These are phyloP conservation scores for Pachypeltis micranthus DNA, from an alignment of 1,140 invertebrate species.

Conservation along the genomic window DNA sequence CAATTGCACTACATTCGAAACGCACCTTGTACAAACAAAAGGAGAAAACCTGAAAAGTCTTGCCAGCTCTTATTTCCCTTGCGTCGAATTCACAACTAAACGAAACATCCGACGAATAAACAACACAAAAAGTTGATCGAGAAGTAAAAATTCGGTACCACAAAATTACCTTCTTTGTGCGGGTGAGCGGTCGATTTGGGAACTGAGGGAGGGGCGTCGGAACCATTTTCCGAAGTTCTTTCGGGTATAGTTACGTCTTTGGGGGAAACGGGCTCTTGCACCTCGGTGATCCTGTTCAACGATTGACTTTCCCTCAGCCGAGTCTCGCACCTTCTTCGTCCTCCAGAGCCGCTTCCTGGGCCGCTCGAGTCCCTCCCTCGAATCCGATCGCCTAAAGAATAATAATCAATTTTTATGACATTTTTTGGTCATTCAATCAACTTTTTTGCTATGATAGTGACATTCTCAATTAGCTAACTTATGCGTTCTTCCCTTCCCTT, in stretches of 20 bases:
- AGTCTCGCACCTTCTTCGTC: conserved; percentile 48
- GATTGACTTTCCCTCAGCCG: conserved; percentile 65
- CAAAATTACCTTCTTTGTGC: not conserved
- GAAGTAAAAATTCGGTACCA: not conserved
- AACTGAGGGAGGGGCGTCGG: not conserved
- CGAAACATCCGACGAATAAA: no score
- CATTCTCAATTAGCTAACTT: no score
- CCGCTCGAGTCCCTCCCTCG: conserved; percentile 13
- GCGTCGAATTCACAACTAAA: no score
- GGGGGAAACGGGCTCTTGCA: conserved; percentile 37
- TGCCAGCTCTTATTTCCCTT: no score
- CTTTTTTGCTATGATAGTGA: no score
- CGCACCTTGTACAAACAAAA: no score
- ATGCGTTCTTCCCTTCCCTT: no score
- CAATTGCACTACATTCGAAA: no score
- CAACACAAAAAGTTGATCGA: no score
- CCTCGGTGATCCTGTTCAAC: conserved; percentile 67
- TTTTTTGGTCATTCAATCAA: no score
- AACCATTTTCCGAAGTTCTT: not conserved
- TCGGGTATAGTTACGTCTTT: not conserved
- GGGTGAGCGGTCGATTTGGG: not conserved
- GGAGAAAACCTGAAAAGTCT: no score
- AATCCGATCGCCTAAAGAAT: not conserved
- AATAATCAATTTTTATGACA: not conserved
- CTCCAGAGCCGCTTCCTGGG: conserved; percentile 37